Evolutionary conservation across 2,797 vertebrate genomes (phyloP).

Genomic region (Tauraco hartlaubi): DNA sequence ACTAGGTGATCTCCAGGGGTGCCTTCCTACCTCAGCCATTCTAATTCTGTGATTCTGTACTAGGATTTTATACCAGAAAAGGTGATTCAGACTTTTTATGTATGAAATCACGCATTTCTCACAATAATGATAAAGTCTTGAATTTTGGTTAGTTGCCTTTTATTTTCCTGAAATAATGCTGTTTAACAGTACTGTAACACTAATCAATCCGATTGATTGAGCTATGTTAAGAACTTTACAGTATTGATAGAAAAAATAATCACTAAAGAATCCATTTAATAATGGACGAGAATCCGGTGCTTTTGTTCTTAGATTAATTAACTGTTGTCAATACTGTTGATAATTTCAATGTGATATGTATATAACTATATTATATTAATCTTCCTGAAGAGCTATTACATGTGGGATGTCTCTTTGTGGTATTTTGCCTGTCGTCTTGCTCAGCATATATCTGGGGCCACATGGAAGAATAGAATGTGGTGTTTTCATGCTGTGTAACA

Average conservation of each 20-base stretch:
- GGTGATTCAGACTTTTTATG: neutral
- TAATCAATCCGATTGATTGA: neutral
- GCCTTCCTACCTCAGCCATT: neutral
- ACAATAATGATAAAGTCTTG: neutral
- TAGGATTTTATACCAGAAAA: neutral
- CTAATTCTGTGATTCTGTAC: neutral
- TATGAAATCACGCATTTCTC: neutral
- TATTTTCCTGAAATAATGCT: neutral
- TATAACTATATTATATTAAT: neutral
- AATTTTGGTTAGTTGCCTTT: neutral
- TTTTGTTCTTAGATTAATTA: neutral
- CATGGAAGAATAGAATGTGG: neutral
- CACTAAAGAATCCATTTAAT: neutral
- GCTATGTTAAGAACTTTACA: neutral
- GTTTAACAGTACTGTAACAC: neutral
- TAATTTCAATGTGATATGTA: neutral
- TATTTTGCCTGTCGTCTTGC: neutral
- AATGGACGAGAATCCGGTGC: neutral
- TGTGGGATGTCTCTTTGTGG: neutral
- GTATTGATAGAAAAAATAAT: neutral
- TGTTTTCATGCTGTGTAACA: neutral
- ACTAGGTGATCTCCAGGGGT: neutral
- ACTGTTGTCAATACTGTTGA: neutral
- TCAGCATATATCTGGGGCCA: neutral
- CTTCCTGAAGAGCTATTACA: neutral